Evolutionary conservation across 2,113 vertebrate species (phyloP).

Genomic region (Microcebus ravelobensis): DNA sequence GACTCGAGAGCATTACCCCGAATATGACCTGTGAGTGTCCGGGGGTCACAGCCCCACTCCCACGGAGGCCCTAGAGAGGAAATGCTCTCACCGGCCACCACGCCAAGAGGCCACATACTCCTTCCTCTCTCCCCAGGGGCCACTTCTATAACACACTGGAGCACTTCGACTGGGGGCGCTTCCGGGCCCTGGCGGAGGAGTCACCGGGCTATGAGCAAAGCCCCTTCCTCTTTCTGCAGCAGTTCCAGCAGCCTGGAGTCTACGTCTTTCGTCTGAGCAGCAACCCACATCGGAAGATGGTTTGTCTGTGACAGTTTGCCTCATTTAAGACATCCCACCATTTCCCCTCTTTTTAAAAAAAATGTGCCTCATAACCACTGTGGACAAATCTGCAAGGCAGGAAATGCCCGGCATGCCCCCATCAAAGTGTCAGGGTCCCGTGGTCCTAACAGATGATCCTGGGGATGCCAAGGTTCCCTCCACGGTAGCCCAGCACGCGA

Average conservation of each 20-base stretch:
- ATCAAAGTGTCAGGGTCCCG: not conserved
- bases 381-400: not conserved
- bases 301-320: slow-evolving; percentile 69
- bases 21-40: slow-evolving; percentile 91
- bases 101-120: too few relatives aligned
- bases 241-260: slow-evolving; percentile 89
- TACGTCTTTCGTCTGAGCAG: slow-evolving; percentile 90
- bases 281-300: slow-evolving; percentile 90
- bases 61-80: fast-evolving
- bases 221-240: slow-evolving; percentile 85
- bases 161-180: slow-evolving; percentile 92
- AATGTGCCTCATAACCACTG: not conserved
- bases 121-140: slow-evolving; percentile 81
- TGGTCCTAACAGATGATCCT: not conserved
- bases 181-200: slow-evolving; percentile 88
- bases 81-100: not conserved
- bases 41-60: not conserved
- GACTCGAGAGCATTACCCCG: slow-evolving; percentile 87
- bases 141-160: slow-evolving; percentile 92
- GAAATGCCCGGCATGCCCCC: too few relatives aligned
- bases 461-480: not conserved
- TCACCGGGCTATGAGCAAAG: slow-evolving; percentile 74
- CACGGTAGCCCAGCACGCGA: not conserved
- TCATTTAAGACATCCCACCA: not conserved
- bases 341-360: not conserved